These are phyloP conservation scores for Palythoa heliodiscus DNA, from an alignment of 92 coral and sea anemone genomes.

Conservation along the genomic window DNA sequence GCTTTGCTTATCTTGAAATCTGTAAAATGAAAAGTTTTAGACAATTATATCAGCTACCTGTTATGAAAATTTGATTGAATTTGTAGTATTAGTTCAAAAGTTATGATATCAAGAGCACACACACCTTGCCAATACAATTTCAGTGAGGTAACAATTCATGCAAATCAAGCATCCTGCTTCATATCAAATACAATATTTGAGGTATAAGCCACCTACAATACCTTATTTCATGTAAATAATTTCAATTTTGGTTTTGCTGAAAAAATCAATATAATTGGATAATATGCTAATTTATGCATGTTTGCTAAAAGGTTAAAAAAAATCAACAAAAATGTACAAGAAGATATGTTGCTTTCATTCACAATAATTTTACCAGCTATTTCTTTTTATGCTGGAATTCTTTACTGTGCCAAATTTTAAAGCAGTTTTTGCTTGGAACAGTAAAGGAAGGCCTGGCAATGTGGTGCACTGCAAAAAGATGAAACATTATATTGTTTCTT, in stretches of 20 bases:
- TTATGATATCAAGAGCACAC: slow-evolving; percentile 9
- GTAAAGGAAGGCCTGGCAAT: neutral
- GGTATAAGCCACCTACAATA: neutral
- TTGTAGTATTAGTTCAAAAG: slow-evolving; percentile 18
- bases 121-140: slow-evolving; percentile 7
- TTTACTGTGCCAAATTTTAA: slow-evolving; percentile 20
- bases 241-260: neutral
- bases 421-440: slow-evolving; percentile 17
- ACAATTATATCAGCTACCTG: slow-evolving; percentile 4
- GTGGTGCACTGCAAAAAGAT: slow-evolving; percentile 19
- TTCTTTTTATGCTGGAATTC: too few species aligned
- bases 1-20: slow-evolving; percentile 3
- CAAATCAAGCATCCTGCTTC: slow-evolving; percentile 10
- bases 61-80: slow-evolving; percentile 15
- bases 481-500: slow-evolving; percentile 7
- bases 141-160: neutral
- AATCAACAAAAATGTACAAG: neutral
- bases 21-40: neutral
- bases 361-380: neutral
- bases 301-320: neutral
- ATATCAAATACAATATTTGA: neutral
- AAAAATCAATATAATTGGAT: neutral
- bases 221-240: slow-evolving; percentile 7
- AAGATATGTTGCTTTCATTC: neutral
- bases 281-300: slow-evolving; percentile 13